Evolutionary conservation across 2,113 vertebrate species (phyloP), one percentile per base, ranked within the genome.

Genomic region (Sorex fumeus): DNA sequence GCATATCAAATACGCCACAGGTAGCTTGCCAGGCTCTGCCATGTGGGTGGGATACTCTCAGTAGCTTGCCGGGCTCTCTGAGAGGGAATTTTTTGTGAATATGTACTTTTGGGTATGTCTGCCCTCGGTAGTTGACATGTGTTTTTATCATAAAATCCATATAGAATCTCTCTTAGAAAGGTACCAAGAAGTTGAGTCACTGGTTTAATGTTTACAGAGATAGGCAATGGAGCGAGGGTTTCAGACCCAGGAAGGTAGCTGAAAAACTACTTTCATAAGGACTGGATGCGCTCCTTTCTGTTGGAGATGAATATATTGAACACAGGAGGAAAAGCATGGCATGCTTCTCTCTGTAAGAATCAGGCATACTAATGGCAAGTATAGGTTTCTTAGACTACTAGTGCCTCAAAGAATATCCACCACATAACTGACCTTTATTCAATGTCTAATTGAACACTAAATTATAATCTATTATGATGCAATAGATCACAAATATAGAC

Each of bases 61-160:
- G n/a, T n/a, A n/a, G n/a, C n/a, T n/a, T n/a, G n/a, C n/a, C n/a
- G n/a, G n/a, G n/a, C n/a, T n/a, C n/a, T n/a, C n/a, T n/a, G n/a
- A n/a, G n/a, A n/a, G n/a, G n/a, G n/a, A n/a, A n/a, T n/a, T n/a
- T n/a, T n/a, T n/a, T n/a, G n/a, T 16, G 16, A 18, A 5, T 28
- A 0, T 4, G 8, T 62, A 21, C 11, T 1, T 2, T 40, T 40
- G 21, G 15, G 21, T 4, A 15, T 28, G 23, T 64, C 47, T 84
- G 45, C 4, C 13, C 16, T 40, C 1, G 28, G 57, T 2, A 21
- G 32, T 40, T 50, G 9, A 4, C 3, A 0, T 21, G 2, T 2
- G 18, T 53, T 92, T 76, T 84, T 36, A 84, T 90, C 4, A 10
- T 36, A 28, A 50, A 34, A 67, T 45, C 23, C 67, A 57, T 66